Evolutionary conservation across 2,888 invertebrate genomes (phyloP).

Genomic region (Gasteruption jaculator): DNA sequence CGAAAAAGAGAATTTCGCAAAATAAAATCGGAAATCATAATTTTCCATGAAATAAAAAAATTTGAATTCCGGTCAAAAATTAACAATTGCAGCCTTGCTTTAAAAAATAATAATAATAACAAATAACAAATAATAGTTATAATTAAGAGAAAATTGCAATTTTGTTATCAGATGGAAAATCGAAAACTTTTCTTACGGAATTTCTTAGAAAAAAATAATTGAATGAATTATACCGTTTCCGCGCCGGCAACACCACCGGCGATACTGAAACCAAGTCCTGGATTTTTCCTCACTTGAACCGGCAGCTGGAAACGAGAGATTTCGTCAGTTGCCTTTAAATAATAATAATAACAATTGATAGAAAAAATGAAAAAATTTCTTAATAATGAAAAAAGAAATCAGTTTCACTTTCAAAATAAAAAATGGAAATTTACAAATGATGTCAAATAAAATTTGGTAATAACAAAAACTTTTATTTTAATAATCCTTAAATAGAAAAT

Average conservation of each 20-base stretch:
- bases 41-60: no score
- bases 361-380: conserved; percentile 3
- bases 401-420: neutral
- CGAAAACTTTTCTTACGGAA: no score
- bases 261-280: conserved; percentile 57
- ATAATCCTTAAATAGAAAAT: conserved; percentile 6
- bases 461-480: conserved; percentile 4
- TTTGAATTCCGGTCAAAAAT: no score
- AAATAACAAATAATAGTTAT: no score
- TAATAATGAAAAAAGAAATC: no score
- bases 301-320: conserved; percentile 43
- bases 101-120: no score
- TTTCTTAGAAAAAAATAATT: conserved; percentile 6
- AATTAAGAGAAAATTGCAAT: no score
- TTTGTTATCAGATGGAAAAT: no score
- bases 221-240: conserved; percentile 38
- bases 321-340: no score
- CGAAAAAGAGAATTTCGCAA: neutral
- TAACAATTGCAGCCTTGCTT: no score
- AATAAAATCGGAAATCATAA: no score
- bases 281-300: conserved; percentile 54
- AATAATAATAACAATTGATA: neutral
- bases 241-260: conserved; percentile 51
- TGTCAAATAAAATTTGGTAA: neutral
- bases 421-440: neutral